Conservation (phyloP, 2,888 invertebrate species). For the Lepetodrilus schrolli region DNA sequence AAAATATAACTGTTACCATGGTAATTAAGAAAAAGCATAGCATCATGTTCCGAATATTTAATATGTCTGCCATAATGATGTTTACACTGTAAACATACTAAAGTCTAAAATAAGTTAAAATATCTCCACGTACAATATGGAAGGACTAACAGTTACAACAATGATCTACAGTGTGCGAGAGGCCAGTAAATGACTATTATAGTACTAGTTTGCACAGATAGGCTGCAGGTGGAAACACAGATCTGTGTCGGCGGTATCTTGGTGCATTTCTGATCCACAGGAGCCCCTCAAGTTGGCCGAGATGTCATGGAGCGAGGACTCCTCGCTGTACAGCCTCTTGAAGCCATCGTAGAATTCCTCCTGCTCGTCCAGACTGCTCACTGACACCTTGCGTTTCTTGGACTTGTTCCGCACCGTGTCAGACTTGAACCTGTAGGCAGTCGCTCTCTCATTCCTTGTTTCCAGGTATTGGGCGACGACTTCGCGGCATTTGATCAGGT, state of each 20-base stretch:
- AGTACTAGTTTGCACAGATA: conserved; percentile 39
- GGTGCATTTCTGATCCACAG: conserved; percentile 63
- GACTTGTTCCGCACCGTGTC: conserved; percentile 47
- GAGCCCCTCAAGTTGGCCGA: conserved; percentile 48
- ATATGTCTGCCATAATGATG: too few species aligned
- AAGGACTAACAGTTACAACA: not conserved
- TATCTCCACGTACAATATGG: not conserved
- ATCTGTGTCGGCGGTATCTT: conserved; percentile 52
- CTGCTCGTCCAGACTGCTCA: conserved; percentile 55
- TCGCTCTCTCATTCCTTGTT: conserved; percentile 45
- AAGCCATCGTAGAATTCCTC: conserved; percentile 72
- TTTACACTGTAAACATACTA: not conserved
- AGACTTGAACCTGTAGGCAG: conserved; percentile 49
- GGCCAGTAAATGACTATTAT: not conserved
- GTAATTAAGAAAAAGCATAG: not conserved
- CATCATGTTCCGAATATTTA: too few species aligned
- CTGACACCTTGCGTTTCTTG: conserved; percentile 67
- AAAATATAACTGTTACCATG: not conserved
- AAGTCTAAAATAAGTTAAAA: not conserved
- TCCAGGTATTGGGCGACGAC: conserved; percentile 53
- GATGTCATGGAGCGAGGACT: conserved; percentile 39
- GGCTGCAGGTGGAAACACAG: conserved; percentile 36
- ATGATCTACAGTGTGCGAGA: not conserved
- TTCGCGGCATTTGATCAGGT: conserved; percentile 68
- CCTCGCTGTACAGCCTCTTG: conserved; percentile 71